phyloP scores from a whole-genome alignment of 2,888 invertebrate species.

The Patella pellucida region DNA sequence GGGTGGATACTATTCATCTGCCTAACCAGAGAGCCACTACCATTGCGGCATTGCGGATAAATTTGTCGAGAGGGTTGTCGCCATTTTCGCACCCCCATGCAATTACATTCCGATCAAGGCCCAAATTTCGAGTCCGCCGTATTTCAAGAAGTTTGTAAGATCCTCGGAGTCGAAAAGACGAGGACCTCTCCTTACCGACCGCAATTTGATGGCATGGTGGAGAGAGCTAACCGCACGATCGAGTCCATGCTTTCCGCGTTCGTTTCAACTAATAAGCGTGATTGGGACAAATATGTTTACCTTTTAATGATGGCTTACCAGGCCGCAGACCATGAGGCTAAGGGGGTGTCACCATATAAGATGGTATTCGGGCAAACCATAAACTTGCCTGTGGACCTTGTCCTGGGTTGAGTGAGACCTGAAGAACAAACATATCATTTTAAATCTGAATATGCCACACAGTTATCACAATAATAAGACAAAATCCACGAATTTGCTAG shows the following conservation, averaged over 20 bases:
- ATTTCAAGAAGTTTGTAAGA: constrained; percentile 7
- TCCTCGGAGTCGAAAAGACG: constrained; percentile 11
- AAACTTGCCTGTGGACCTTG: constrained; percentile 4
- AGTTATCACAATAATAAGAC: background rate
- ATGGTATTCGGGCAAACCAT: background rate
- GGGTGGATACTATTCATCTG: constrained; percentile 4
- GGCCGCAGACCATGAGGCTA: background rate
- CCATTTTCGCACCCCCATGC: background rate
- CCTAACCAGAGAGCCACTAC: background rate
- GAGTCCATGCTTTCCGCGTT: background rate
- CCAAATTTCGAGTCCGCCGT: background rate
- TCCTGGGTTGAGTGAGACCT: background rate
- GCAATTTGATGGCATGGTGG: constrained; percentile 5
- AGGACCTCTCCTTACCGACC: background rate
- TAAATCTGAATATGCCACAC: background rate
- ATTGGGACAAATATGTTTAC: background rate
- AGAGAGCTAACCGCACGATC: constrained; percentile 1
- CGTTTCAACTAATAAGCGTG: too few relatives aligned
- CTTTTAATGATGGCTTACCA: background rate
- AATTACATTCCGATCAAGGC: constrained; percentile 14
- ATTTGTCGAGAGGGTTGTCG: background rate
- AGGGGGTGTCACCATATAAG: background rate
- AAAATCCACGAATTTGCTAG: background rate
- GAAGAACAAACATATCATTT: background rate
- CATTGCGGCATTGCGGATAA: too few relatives aligned